Evolutionary conservation across 2,113 vertebrate genomes (phyloP).

Genomic region (Microcebus lehilahytsara): DNA sequence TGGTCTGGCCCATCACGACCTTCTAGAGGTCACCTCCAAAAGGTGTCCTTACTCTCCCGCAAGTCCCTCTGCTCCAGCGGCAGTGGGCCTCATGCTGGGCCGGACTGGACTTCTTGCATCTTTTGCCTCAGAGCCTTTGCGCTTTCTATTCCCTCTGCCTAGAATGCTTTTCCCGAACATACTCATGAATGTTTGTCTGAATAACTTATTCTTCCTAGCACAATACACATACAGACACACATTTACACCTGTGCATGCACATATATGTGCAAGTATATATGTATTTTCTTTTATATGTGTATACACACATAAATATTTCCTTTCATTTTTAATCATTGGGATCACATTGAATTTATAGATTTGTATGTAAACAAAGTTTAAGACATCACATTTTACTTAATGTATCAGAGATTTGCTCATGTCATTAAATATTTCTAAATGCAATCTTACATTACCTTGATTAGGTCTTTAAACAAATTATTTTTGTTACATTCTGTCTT

Average conservation of each 20-base stretch:
- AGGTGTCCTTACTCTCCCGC: rapidly evolving
- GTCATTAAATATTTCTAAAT: background rate
- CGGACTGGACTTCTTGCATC: background rate
- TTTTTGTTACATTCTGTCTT: background rate
- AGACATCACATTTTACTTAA: background rate
- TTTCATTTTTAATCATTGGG: background rate
- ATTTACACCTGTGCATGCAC: background rate
- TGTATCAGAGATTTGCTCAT: background rate
- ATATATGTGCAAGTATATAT: background rate
- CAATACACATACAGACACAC: background rate
- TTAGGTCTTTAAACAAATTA: background rate
- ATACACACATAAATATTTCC: background rate
- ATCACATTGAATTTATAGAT: background rate
- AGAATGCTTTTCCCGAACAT: background rate
- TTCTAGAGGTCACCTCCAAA: background rate
- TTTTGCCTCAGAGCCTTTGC: background rate
- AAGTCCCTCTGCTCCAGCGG: background rate
- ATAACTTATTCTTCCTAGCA: background rate
- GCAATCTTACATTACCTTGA: background rate
- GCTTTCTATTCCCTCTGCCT: background rate
- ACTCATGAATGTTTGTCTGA: background rate
- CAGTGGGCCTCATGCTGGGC: background rate
- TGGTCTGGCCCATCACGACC: background rate
- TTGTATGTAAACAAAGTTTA: background rate
- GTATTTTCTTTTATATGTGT: background rate